These are phyloP conservation scores for Pseudomugil gertrudae DNA, from an alignment of 2,797 vertebrate species.

Conservation along the genomic window DNA sequence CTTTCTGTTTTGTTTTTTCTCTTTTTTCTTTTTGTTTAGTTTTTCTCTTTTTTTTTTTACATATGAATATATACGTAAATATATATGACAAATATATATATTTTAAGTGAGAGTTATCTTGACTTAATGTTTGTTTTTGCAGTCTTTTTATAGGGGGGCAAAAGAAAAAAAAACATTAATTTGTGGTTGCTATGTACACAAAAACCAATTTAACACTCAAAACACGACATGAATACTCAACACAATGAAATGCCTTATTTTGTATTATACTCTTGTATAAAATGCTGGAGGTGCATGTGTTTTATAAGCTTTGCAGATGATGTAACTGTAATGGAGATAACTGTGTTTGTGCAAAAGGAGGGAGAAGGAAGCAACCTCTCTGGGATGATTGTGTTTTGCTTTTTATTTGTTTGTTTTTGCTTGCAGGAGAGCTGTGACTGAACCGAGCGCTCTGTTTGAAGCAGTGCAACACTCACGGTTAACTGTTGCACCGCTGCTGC, in stretches of 20 bases:
- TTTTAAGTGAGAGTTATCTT: slow-evolving; percentile 87
- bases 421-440: slow-evolving; percentile 32
- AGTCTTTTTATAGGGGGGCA: slow-evolving; percentile 99
- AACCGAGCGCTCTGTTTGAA: slow-evolving; percentile 39
- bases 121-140: slow-evolving; percentile 95
- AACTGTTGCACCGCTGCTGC: slow-evolving; percentile 18
- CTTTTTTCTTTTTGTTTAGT: slow-evolving; percentile 76
- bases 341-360: slow-evolving; percentile 54
- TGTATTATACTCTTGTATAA: slow-evolving; percentile 98
- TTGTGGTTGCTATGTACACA: slow-evolving; percentile 87
- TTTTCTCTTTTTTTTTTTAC: slow-evolving; percentile 82
- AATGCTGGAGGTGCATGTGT: slow-evolving; percentile 99
- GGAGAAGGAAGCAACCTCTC: slow-evolving; percentile 35
- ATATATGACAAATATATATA: slow-evolving; percentile 87
- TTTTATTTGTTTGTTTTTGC: not conserved
- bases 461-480: slow-evolving; percentile 15
- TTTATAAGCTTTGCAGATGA: slow-evolving; percentile 89
- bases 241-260: slow-evolving; percentile 99
- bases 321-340: slow-evolving; percentile 72
- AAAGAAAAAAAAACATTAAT: slow-evolving; percentile 90
- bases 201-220: slow-evolving; percentile 68
- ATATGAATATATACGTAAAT: slow-evolving; percentile 87
- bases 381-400: slow-evolving; percentile 8
- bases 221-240: slow-evolving; percentile 73
- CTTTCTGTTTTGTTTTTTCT: not conserved